Evolutionary conservation across 2,113 vertebrate species (phyloP).

Genomic region (Malurus elegans): DNA sequence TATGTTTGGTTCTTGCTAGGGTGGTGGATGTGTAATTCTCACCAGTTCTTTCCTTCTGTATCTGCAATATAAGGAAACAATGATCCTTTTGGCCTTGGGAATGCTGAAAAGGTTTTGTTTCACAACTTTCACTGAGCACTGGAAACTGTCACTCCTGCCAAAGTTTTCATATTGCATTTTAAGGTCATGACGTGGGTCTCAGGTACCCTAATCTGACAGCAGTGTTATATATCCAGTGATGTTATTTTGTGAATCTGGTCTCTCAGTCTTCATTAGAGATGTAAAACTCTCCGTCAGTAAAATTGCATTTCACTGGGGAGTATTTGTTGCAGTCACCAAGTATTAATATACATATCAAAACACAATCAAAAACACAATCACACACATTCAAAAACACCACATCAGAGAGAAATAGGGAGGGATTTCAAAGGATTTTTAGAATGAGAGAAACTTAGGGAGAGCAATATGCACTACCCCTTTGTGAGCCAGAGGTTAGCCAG

Average conservation of each 20-base stretch:
- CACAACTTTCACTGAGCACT: not conserved
- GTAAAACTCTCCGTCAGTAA: not conserved
- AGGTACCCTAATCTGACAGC: not conserved
- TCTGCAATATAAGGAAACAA: not conserved
- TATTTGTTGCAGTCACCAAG: not conserved
- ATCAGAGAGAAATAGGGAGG: not conserved
- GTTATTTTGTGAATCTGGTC: not conserved
- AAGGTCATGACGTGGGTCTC: not conserved
- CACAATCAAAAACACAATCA: not conserved
- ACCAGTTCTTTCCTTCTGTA: not conserved
- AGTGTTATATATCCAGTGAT: not conserved
- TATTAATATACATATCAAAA: not conserved
- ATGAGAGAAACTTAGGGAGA: not conserved
- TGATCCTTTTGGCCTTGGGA: not conserved
- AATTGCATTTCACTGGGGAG: not conserved
- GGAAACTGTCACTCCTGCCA: not conserved
- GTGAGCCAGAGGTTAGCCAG: not conserved
- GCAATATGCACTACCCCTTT: not conserved
- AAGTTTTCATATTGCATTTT: not conserved
- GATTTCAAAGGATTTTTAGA: not conserved
- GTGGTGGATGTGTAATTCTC: not conserved
- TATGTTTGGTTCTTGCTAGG: not conserved
- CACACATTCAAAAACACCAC: not conserved
- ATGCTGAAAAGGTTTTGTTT: not conserved
- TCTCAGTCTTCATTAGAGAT: not conserved